Base-by-base conservation (phyloP, 2,113 vertebrate species). In the Nanorana parkeri region DNA sequence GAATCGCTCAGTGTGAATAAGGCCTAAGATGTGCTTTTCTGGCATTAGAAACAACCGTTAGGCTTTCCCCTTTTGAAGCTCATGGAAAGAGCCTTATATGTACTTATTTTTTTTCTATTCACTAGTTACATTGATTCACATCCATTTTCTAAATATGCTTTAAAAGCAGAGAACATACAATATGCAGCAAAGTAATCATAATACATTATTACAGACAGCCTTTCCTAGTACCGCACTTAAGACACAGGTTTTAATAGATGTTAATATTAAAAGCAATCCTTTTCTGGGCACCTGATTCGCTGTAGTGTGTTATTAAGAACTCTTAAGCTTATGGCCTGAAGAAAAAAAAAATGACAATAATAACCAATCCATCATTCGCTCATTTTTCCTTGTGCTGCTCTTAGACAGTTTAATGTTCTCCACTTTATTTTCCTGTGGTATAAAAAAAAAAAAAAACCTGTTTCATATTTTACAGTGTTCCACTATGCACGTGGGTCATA, bases 351-450 rank as follows among this genome's bases (percentile, higher is more conserved):
- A 23, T 82, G 69, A 74, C 80, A 82, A 82, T 75, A 75, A 82
- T 74, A 75, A 75, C 80, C 71, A 82, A 82, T 82, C 80, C 80
- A 82, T 82, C 80, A 82, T 82, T 52, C 32, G 28, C 75, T 67
- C 72, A 32, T 52, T 63, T 47, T 74, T 65, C 69, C 68, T 81
- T 41, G 58, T 66, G 41, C 68, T 73, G 36, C 61, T 58, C 71
- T 66, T 68, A 75, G 80, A 82, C 80, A 82, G 71, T 82, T 82
- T 82, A 82, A 82, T 82, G 80, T 75, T 82, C 80, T 74, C 47
- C 63, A 75, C 68, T 75, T 67, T 82, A 82, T 82, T 75, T 82
- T 66, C 69, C 56, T 56, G 63, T 58, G 61, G 80, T 81, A n/a
- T n/a, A 66, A 81, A 78, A 80, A 65, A 77, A 24, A 73, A 80